Evolutionary conservation across 37 sponge, comb jelly and placozoan species (phyloP), one percentile per base, ranked within the genome.

Genomic region (Diacarnus erythraeanus): DNA sequence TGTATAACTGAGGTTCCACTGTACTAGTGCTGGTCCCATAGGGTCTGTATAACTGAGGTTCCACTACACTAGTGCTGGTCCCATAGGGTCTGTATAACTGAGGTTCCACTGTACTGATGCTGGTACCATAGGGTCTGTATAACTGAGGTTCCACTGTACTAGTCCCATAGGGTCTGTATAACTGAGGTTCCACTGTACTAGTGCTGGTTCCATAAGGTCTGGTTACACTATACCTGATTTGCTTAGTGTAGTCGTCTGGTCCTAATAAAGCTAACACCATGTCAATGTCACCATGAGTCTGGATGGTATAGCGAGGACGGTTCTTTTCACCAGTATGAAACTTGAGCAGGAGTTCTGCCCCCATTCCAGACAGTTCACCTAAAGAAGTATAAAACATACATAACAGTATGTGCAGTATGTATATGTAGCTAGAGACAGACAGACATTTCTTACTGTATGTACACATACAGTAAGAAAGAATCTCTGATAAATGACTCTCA

Each of bases 341-440:
- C 12, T 80, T 64, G 33, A 86, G 40, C 8, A 86, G 34, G 9
- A 86, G 69, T 58, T 86, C 87, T 68, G 87, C 87, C 5, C 87
- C 87, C 21, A 58, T 75, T 29, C 87, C 87, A 59, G 87, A 86
- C 5, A 86, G 69, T 41, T 73, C 75, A n/a, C 87, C 87, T 86
- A 64, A 63, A 18, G 18, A 25, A 15, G 42, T 37, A 37, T 37
- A 4, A 37, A 47, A 12, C 18, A n/a, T n/a, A n/a, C 31, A 63
- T 9, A 30, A 8, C n/a, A n/a, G 64, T 12, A 47, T 47, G 51
- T 47, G 51, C 51, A 47, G 51, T 12, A 47, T n/a, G n/a, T n/a
- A n/a, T n/a, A n/a, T 71, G 57, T 15, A 20, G 57, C 18, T 20
- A 56, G 57, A 56, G 57, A 56, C 15, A 56, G 57, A 56, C 57